Percentiles rank a stretch among this genome's conserved stretches.
phyloP scores from a whole-genome alignment of 2,888 invertebrate genomes.

The Caradrina kadenii region DNA sequence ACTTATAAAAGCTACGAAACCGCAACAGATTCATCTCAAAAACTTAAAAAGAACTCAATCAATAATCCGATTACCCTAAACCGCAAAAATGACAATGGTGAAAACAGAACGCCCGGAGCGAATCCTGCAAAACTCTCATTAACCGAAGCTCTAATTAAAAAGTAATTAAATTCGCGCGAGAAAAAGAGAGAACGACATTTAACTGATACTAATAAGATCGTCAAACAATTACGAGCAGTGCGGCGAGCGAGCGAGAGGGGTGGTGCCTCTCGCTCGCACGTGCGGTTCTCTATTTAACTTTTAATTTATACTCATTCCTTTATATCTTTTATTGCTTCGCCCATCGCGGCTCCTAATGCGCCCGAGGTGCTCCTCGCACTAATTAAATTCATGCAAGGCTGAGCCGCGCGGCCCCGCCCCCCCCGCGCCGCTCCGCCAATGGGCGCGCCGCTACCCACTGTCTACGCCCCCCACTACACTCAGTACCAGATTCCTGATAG shows the following conservation, averaged over 20 bases:
- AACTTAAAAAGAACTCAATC: conserved; percentile 42
- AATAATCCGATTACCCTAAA: conserved; percentile 63
- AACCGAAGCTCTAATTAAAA: conserved; percentile 87
- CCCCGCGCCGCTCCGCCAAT: conserved; percentile 73
- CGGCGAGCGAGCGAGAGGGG: conserved; percentile 75
- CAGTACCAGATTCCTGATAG: conserved; percentile 88
- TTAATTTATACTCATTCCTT: conserved; percentile 91
- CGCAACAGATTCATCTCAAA: conserved; percentile 17
- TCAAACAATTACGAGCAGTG: conserved; percentile 89
- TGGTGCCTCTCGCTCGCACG: conserved; percentile 75
- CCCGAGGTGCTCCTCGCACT: conserved; percentile 90
- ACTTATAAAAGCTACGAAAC: not conserved
- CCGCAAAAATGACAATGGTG: conserved; percentile 68
- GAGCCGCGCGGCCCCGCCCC: conserved; percentile 77
- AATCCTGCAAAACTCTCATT: conserved; percentile 85
- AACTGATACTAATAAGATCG: conserved; percentile 91
- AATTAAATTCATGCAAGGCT: conserved; percentile 91
- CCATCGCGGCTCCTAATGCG: conserved; percentile 91
- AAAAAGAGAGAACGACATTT: conserved; percentile 89
- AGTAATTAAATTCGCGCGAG: conserved; percentile 89
- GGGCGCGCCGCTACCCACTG: conserved; percentile 63
- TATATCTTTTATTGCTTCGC: conserved; percentile 91
- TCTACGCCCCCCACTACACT: conserved; percentile 72
- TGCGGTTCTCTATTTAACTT: conserved; percentile 89
- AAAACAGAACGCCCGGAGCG: conserved; percentile 75